These are phyloP conservation scores for Cyanoramphus novaezelandiae DNA, from an alignment of 2,113 vertebrate genomes.

Conservation along the genomic window DNA sequence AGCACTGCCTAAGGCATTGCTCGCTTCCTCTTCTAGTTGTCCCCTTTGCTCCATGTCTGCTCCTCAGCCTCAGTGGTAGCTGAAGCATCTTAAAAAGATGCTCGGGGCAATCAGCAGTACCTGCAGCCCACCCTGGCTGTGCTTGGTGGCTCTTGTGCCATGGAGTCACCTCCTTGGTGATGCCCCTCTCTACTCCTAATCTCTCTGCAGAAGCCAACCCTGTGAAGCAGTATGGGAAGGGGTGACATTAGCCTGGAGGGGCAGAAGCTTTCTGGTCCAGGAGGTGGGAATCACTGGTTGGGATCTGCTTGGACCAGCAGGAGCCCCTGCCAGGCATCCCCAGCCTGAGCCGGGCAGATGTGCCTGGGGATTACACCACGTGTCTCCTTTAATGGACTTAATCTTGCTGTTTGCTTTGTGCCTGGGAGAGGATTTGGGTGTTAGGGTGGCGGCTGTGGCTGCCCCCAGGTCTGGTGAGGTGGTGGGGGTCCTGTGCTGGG, in stretches of 20 bases:
- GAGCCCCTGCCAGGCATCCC: accelerated
- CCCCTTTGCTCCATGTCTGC: accelerated
- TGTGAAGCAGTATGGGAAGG: background rate
- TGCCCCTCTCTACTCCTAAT: background rate
- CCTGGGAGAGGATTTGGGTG: background rate
- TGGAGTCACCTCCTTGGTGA: background rate
- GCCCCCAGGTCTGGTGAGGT: background rate
- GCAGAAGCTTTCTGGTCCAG: background rate
- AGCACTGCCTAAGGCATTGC: accelerated
- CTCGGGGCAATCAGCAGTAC: background rate
- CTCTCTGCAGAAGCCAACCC: background rate
- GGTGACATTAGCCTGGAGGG: background rate
- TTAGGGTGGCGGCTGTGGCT: background rate
- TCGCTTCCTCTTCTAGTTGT: background rate
- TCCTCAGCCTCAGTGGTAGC: background rate
- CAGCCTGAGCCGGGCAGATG: background rate
- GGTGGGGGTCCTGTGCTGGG: background rate
- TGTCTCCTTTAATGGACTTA: background rate
- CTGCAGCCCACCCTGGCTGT: background rate
- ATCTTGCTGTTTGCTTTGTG: background rate
- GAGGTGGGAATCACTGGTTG: accelerated
- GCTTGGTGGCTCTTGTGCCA: background rate
- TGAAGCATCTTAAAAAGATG: background rate
- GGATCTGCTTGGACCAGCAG: background rate
- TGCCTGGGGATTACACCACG: background rate